Evolutionary conservation across 1,140 invertebrate genomes (phyloP), one percentile per base, ranked within the genome.

Genomic region (Vanessa atalanta): DNA sequence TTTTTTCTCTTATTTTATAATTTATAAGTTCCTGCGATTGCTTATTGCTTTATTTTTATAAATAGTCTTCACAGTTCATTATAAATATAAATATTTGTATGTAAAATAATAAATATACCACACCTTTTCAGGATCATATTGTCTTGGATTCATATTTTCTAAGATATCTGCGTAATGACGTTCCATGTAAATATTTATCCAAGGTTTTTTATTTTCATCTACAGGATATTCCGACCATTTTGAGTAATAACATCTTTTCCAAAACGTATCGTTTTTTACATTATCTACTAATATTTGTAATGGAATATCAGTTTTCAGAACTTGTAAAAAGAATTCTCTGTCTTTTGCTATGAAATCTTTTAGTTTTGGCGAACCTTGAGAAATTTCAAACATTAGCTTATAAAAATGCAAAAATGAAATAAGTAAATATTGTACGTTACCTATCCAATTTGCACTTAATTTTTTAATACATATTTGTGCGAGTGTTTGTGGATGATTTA

Each of bases 111-210:
- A n/a, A n/a, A 51, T 51, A 15, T 14, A n/a, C 11, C 7, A 6
- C 73, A 93, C 92, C 85, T 92, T 91, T 86, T 93, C 93, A 7
- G 92, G 90, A 73, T 93, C 90, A 72, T 94, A 94, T 64, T 89
- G 79, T 51, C 89, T 85, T 47, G 93, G 93, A 84, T 93, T 92
- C 81, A 93, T 85, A 76, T 91, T 92, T 84, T 93, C 93, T 70
- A 94, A 86, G 74, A 90, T 84, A 76, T 93, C 88, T 9, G 88
- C 84, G 60, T 91, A 89, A 83, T 93, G 83, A 65, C 79, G 83
- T 84, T 93, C 93, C 83, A 93, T 87, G 75, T 89, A 93, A 72
- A 88, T 77, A 75, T 89, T 88, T 37, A 93, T 92, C 93, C 93
- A 94, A 67, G 81, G 87, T 80, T 90, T 93, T 64, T 85, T 74